Evolutionary conservation across 2,888 invertebrate species (phyloP).

Genomic region (Lamproptera curius): DNA sequence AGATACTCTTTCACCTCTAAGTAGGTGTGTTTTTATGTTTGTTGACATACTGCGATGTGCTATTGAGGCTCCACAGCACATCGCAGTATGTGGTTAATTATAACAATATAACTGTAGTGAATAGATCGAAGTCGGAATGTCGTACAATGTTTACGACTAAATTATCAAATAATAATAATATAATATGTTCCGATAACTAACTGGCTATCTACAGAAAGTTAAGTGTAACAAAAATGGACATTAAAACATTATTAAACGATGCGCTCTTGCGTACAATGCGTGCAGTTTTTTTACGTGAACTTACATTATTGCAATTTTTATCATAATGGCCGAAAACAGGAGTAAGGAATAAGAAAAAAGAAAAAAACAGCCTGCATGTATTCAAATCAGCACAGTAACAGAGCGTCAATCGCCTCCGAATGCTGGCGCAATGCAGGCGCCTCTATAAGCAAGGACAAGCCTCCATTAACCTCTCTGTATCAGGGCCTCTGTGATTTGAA

Average conservation of each 20-base stretch:
- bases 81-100: no score
- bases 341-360: not conserved
- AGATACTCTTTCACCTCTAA: conserved; percentile 9
- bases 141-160: no score
- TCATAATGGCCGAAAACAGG: not conserved
- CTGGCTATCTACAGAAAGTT: not conserved
- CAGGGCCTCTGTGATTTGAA: conserved; percentile 60
- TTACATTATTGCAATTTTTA: no score
- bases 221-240: not conserved
- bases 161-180: no score
- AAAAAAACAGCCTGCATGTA: not conserved
- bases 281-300: no score
- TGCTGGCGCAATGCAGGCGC: conserved; percentile 27
- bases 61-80: no score
- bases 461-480: conserved; percentile 54
- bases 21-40: not conserved
- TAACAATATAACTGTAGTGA: no score
- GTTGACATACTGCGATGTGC: not conserved
- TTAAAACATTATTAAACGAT: not conserved
- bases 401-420: conserved; percentile 24
- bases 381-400: conserved; percentile 15
- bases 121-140: no score
- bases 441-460: conserved; percentile 30
- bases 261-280: no score
- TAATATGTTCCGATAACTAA: not conserved